Conservation (phyloP, 2,797 vertebrate species). For the Columba guinea region DNA sequence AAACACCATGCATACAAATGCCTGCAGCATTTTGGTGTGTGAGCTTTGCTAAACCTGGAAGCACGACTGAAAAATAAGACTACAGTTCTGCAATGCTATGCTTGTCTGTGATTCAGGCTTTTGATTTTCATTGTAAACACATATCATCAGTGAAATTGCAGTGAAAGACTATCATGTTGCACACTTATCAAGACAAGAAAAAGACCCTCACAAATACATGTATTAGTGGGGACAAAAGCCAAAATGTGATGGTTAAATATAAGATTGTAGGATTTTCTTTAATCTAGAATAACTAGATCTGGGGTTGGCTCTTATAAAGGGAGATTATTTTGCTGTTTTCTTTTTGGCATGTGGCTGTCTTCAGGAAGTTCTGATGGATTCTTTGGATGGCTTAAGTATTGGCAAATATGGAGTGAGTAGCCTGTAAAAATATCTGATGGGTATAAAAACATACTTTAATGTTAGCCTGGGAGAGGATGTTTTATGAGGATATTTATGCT, state of each 20-base stretch:
- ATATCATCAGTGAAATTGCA: background rate
- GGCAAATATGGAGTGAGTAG: background rate
- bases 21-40: background rate
- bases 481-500: background rate
- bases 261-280: background rate
- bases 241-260: background rate
- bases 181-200: background rate
- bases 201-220: background rate
- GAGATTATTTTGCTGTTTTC: background rate
- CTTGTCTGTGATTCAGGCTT: background rate
- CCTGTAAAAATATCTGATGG: background rate
- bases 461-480: background rate
- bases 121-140: background rate
- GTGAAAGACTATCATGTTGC: background rate
- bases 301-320: background rate
- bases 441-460: background rate
- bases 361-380: background rate
- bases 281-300: background rate
- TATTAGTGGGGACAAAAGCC: background rate
- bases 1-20: background rate
- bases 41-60: background rate
- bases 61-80: background rate
- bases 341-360: background rate
- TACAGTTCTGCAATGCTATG: background rate
- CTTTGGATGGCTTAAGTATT: background rate